phyloP scores from a whole-genome alignment of 2,797 vertebrate species.

The Syngnathus rostellatus region DNA sequence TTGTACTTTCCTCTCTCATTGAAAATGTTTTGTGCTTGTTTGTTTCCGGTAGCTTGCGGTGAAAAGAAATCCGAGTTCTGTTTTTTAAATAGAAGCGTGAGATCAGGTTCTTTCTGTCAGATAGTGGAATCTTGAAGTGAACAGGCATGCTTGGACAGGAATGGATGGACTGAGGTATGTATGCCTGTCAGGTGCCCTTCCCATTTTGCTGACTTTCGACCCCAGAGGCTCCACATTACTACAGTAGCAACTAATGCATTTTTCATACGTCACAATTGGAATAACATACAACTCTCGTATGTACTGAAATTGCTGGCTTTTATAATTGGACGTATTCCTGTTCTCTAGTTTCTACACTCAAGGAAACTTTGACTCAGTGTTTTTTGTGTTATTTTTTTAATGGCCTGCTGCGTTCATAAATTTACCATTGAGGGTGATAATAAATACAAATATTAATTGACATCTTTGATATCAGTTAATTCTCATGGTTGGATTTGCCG shows the following conservation, averaged over 20 bases:
- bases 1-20: neutral
- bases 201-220: neutral
- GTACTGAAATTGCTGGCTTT: too few relatives aligned
- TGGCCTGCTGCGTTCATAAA: too few relatives aligned
- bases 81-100: neutral
- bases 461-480: too few relatives aligned
- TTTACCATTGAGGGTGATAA: too few relatives aligned
- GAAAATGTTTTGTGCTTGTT: neutral
- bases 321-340: too few relatives aligned
- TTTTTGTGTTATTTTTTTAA: too few relatives aligned
- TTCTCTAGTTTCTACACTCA: too few relatives aligned
- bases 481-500: too few relatives aligned
- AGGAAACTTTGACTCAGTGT: too few relatives aligned
- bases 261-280: neutral
- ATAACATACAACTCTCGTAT: neutral
- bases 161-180: conserved; percentile 22
- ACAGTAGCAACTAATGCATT: neutral
- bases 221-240: conserved; percentile 36
- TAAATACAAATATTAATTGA: too few relatives aligned
- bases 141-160: conserved; percentile 42
- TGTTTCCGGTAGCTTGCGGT: too few relatives aligned
- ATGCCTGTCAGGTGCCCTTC: conserved; percentile 20
- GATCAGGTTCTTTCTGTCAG: neutral
- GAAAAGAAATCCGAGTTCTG: neutral
- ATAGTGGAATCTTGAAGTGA: neutral